These are phyloP conservation scores for Asteroscopus sphinx DNA, from an alignment of 2,888 invertebrate species.

Conservation along the genomic window DNA sequence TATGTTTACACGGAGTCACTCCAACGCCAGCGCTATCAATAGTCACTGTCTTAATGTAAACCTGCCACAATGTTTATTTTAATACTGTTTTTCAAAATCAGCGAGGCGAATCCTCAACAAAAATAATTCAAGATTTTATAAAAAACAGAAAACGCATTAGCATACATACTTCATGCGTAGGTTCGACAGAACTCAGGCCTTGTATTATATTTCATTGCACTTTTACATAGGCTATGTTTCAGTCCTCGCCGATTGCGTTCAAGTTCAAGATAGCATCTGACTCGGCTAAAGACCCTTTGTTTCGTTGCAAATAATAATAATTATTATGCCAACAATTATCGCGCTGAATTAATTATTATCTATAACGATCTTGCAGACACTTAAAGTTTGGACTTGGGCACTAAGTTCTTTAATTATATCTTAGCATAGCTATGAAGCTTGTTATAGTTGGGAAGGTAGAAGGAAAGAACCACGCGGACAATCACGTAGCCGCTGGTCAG, in stretches of 20 bases:
- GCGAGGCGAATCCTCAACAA: too few species aligned
- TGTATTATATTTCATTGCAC: conserved; percentile 34
- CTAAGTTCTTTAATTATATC: background rate
- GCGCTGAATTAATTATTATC: conserved; percentile 72
- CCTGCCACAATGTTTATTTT: too few species aligned
- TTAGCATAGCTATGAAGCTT: too few species aligned
- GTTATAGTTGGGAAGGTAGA: too few species aligned
- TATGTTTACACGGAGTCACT: too few species aligned
- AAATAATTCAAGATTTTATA: too few species aligned
- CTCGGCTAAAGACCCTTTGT: conserved; percentile 69
- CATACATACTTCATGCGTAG: background rate
- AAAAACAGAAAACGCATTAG: too few species aligned
- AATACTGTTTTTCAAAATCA: too few species aligned
- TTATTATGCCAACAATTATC: conserved; percentile 66
- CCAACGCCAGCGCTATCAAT: too few species aligned
- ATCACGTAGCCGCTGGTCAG: too few species aligned
- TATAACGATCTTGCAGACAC: conserved; percentile 53
- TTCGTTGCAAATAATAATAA: conserved; percentile 65
- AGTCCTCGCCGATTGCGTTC: conserved; percentile 27
- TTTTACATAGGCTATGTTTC: conserved; percentile 35
- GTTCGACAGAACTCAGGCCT: background rate
- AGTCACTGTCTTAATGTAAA: too few species aligned
- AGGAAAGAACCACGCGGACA: too few species aligned
- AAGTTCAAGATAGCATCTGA: conserved; percentile 55
- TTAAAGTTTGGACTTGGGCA: conserved; percentile 52